phyloP scores from a whole-genome alignment of 2,888 invertebrate genomes.

The Conchocele bisecta region DNA sequence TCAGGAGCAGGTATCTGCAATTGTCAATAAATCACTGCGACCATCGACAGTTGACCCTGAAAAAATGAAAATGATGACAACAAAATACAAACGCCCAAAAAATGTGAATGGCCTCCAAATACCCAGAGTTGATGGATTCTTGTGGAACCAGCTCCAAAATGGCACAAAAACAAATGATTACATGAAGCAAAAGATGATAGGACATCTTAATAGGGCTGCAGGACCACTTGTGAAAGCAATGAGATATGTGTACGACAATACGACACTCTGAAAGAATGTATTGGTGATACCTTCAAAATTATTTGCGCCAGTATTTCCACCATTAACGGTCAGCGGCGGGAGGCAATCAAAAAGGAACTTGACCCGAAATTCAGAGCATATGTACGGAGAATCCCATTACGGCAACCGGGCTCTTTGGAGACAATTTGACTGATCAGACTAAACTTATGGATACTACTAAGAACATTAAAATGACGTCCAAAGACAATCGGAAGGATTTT shows the following conservation, averaged over 20 bases:
- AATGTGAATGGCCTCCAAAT: slow-evolving; percentile 6
- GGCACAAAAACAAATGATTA: slow-evolving; percentile 5
- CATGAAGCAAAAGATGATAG: background rate
- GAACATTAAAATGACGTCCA: background rate
- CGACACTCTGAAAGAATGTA: background rate
- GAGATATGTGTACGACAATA: background rate
- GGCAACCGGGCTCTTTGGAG: background rate
- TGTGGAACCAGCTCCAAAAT: background rate
- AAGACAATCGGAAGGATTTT: too few species aligned
- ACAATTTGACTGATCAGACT: background rate
- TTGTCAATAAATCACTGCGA: background rate
- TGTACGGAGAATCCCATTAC: background rate
- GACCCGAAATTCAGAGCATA: background rate
- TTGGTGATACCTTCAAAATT: background rate
- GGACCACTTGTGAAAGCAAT: background rate
- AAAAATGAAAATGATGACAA: background rate
- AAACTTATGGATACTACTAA: background rate
- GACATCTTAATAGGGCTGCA: background rate
- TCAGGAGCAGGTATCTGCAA: too few species aligned
- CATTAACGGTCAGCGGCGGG: background rate
- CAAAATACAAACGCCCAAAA: background rate
- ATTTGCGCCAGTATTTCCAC: background rate
- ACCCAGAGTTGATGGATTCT: slow-evolving; percentile 5
- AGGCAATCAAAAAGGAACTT: background rate
- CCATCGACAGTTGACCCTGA: background rate